Percentiles rank a stretch among this genome's conserved stretches.
Conservation (phyloP, 2,797 vertebrate genomes). For the Acomys russatus region DNA sequence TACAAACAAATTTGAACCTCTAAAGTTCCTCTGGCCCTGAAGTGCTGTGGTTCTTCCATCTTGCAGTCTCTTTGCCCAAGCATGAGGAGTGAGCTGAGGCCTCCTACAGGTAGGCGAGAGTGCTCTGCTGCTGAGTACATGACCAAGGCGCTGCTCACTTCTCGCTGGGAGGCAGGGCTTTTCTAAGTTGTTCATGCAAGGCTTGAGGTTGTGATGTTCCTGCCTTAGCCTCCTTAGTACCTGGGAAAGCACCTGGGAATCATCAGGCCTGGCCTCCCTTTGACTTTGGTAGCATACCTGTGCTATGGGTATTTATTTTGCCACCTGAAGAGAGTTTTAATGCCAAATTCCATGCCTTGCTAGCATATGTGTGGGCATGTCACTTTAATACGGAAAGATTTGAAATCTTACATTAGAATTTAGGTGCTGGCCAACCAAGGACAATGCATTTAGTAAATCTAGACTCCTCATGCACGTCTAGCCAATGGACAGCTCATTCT, state of each 20-base stretch:
- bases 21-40: not conserved
- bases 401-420: not conserved
- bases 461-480: too few species aligned
- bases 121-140: not conserved
- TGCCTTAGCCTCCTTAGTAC: not conserved
- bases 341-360: not conserved
- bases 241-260: too few species aligned
- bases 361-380: not conserved
- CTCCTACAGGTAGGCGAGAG: not conserved
- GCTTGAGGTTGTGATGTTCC: not conserved
- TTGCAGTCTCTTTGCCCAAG: not conserved
- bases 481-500: too few species aligned
- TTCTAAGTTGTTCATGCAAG: too few species aligned
- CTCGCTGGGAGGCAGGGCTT: not conserved
- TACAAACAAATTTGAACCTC: slow-evolving; percentile 14
- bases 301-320: not conserved
- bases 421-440: not conserved
- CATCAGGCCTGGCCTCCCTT: not conserved
- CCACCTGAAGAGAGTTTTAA: not conserved
- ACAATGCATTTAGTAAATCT: too few species aligned
- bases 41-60: not conserved
- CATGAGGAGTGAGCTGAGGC: not conserved
- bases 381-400: not conserved
- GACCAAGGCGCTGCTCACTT: not conserved
- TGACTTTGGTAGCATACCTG: not conserved